These are phyloP conservation scores for Rotaria sp. DNA, from an alignment of 2,888 invertebrate species.

Conservation along the genomic window DNA sequence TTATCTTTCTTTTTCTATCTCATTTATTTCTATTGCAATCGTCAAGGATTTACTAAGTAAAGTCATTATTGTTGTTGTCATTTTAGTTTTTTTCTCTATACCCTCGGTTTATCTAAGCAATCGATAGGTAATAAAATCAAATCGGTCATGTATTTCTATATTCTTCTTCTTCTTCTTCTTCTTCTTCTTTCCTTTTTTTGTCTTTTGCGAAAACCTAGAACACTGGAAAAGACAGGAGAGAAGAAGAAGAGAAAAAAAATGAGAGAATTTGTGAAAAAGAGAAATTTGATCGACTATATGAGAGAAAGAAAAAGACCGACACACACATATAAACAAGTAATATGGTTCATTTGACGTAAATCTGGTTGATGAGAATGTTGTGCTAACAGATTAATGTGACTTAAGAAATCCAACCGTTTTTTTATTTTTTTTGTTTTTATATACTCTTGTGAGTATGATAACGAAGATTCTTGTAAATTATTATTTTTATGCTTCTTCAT, in stretches of 20 bases:
- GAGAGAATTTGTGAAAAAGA: neutral
- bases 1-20: neutral
- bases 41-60: neutral
- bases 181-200: too few relatives aligned
- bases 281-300: neutral
- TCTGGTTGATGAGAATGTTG: neutral
- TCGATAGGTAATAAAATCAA: neutral
- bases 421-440: too few relatives aligned
- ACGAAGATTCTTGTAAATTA: too few relatives aligned
- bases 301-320: neutral
- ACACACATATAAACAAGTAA: neutral
- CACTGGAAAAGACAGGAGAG: neutral
- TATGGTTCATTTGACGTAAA: neutral
- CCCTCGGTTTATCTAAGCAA: neutral
- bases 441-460: too few relatives aligned
- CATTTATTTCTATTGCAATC: neutral
- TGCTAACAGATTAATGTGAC: neutral
- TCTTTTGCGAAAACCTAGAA: too few relatives aligned
- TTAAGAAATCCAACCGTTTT: neutral
- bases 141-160: neutral
- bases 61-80: neutral
- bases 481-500: neutral
- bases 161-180: neutral
- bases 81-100: neutral
- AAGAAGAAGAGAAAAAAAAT: neutral